These are phyloP conservation scores for Hydropsyche betteni DNA, from an alignment of 2,888 invertebrate species.

Conservation along the genomic window DNA sequence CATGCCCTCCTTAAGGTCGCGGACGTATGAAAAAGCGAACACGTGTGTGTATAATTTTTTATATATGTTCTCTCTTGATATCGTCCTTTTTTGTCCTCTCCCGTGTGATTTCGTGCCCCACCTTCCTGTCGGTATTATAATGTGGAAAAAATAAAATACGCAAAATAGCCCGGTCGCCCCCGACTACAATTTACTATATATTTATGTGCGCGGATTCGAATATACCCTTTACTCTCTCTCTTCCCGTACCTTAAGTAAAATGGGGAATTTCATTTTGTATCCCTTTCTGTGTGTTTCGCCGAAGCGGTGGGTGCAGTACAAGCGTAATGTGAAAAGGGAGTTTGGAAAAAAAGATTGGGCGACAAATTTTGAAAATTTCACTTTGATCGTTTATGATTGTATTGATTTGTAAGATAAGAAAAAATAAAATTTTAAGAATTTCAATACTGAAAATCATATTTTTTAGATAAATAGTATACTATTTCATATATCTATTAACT, in stretches of 20 bases:
- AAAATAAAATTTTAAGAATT: no score
- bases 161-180: slow-evolving; percentile 34
- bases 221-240: slow-evolving; percentile 48
- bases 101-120: no score
- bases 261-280: slow-evolving; percentile 51
- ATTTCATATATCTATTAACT: no score
- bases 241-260: slow-evolving; percentile 46
- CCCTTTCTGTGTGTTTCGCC: slow-evolving; percentile 40
- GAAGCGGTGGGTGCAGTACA: slow-evolving; percentile 18
- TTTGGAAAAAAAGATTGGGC: no score
- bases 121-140: not conserved
- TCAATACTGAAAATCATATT: no score
- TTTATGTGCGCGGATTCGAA: slow-evolving; percentile 48
- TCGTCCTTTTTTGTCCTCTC: no score
- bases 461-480: no score
- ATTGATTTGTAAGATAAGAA: no score
- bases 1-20: slow-evolving; percentile 27
- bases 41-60: no score
- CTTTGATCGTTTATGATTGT: no score
- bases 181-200: slow-evolving; percentile 47
- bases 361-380: no score
- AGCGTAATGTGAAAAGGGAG: not conserved
- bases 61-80: no score
- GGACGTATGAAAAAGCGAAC: not conserved
- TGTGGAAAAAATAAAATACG: slow-evolving; percentile 31